Conservation (phyloP, 1,140 invertebrate genomes). For the Drosophila nasuta region DNA sequence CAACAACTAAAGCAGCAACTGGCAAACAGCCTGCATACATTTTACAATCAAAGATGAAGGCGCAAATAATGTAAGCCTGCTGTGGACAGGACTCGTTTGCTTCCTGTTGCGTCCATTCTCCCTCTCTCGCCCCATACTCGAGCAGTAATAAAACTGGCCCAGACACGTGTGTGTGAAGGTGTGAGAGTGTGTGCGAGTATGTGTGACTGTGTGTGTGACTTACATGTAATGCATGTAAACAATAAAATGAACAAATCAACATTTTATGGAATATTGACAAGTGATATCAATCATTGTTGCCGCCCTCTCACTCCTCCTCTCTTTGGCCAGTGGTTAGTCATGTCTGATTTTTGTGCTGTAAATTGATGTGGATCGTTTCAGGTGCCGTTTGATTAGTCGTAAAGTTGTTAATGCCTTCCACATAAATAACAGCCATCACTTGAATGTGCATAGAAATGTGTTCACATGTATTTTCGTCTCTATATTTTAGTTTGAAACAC, state of each 20-base stretch:
- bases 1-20: slow-evolving; percentile 1
- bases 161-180: slow-evolving; percentile 23
- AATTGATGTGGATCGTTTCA: slow-evolving; percentile 37
- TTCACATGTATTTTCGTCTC: background rate
- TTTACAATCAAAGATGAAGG: slow-evolving; percentile 41
- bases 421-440: slow-evolving; percentile 3
- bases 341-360: slow-evolving; percentile 30
- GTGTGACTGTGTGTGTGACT: slow-evolving; percentile 17
- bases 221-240: slow-evolving; percentile 74
- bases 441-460: background rate
- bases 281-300: slow-evolving; percentile 72
- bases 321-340: slow-evolving; percentile 25
- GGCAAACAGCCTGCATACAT: slow-evolving; percentile 24
- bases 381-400: slow-evolving; percentile 58
- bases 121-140: background rate
- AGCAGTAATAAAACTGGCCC: slow-evolving; percentile 38
- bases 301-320: background rate
- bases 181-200: slow-evolving; percentile 21
- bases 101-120: slow-evolving; percentile 1
- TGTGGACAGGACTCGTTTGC: slow-evolving; percentile 11
- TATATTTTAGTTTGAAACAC: background rate
- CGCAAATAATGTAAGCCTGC: slow-evolving; percentile 31
- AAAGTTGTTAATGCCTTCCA: slow-evolving; percentile 55
- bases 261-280: slow-evolving; percentile 83
- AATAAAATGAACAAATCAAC: slow-evolving; percentile 81